Conservation (phyloP, 1,140 invertebrate species). For the Drosophila nigromelanica region DNA sequence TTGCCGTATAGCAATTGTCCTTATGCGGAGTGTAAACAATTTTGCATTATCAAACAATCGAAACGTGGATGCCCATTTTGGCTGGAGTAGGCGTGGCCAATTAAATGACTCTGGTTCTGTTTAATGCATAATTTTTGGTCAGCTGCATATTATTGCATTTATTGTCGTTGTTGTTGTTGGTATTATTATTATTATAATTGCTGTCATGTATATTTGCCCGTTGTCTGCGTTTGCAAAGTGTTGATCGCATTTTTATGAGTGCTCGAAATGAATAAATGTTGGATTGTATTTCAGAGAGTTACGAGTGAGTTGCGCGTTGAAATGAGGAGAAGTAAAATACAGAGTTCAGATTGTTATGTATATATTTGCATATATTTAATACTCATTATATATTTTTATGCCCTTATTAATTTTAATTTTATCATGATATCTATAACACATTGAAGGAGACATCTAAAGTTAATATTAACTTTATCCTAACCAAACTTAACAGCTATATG, state of each 20-base stretch:
- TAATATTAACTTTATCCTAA: too few species aligned
- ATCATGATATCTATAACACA: too few species aligned
- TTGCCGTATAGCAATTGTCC: slow-evolving; percentile 37
- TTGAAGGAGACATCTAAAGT: too few species aligned
- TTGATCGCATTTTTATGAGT: slow-evolving; percentile 40
- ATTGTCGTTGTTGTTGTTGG: slow-evolving; percentile 11
- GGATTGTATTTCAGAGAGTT: slow-evolving; percentile 3
- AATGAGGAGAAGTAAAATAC: not conserved
- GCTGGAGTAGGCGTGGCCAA: slow-evolving; percentile 26
- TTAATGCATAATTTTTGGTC: slow-evolving; percentile 61
- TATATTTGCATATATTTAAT: too few species aligned
- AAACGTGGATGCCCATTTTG: slow-evolving; percentile 28
- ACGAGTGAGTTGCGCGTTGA: too few species aligned
- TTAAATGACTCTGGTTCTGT: slow-evolving; percentile 51
- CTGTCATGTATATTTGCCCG: slow-evolving; percentile 58
- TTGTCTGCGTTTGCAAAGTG: slow-evolving; percentile 64
- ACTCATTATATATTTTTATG: too few species aligned
- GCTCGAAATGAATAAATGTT: slow-evolving; percentile 32
- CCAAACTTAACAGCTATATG: too few species aligned
- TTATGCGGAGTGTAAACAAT: slow-evolving; percentile 60
- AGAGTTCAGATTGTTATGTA: too few species aligned
- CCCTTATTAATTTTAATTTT: too few species aligned
- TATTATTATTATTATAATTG: slow-evolving; percentile 43
- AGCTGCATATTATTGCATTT: slow-evolving; percentile 45
- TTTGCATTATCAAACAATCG: slow-evolving; percentile 63